phyloP scores from a whole-genome alignment of 2,888 invertebrate species.

The Odontocerum albicorne region DNA sequence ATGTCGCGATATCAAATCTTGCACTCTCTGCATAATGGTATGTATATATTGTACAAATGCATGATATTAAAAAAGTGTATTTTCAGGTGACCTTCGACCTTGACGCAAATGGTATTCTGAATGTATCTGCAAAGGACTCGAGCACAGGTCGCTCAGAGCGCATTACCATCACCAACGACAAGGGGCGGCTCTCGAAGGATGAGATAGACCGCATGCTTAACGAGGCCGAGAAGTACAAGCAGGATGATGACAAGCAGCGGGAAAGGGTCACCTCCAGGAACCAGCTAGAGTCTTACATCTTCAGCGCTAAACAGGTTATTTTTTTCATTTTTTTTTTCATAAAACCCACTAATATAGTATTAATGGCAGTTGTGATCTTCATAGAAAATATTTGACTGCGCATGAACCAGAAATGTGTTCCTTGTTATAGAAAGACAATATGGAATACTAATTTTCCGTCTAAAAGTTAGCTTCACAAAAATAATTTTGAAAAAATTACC shows the following conservation, averaged over 20 bases:
- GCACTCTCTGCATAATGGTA: neutral
- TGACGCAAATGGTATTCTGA: slow-evolving; percentile 87
- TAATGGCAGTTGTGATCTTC: too few relatives aligned
- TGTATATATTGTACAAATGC: neutral
- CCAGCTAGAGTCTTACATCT: slow-evolving; percentile 75
- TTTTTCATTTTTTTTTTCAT: too few relatives aligned
- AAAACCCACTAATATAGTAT: too few relatives aligned
- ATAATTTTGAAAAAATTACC: too few relatives aligned
- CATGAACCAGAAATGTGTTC: too few relatives aligned
- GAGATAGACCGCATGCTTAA: slow-evolving; percentile 85
- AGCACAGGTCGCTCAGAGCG: slow-evolving; percentile 79
- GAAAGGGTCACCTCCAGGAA: slow-evolving; percentile 73
- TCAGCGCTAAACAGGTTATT: slow-evolving; percentile 66
- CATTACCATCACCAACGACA: slow-evolving; percentile 86
- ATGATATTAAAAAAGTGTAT: too few relatives aligned
- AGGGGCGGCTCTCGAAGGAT: slow-evolving; percentile 80
- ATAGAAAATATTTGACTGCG: too few relatives aligned
- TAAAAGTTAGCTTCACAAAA: too few relatives aligned
- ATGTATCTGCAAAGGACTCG: slow-evolving; percentile 75
- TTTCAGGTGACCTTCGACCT: slow-evolving; percentile 82
- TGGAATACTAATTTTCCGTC: too few relatives aligned
- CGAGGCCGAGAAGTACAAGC: slow-evolving; percentile 78
- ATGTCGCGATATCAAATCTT: too few relatives aligned
- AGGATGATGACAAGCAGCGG: slow-evolving; percentile 72
- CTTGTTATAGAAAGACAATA: too few relatives aligned